phyloP scores from a whole-genome alignment of 2,113 vertebrate genomes.

The Porphyrio hochstetteri region DNA sequence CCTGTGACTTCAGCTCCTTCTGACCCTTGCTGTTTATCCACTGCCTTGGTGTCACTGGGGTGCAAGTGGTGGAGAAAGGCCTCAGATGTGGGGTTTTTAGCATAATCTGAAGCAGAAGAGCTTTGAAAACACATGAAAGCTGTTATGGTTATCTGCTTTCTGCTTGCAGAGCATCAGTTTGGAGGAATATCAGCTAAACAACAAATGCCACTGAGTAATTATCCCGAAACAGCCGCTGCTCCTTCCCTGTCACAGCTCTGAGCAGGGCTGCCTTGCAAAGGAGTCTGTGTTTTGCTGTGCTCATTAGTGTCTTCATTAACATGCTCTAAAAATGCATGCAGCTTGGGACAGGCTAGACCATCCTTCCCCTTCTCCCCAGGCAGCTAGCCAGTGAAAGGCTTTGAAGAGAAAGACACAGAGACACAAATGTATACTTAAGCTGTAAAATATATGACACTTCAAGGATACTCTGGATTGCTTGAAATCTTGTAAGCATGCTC shows the following conservation, averaged over 20 bases:
- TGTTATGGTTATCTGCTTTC: not conserved
- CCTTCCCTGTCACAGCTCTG: not conserved
- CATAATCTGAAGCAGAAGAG: not conserved
- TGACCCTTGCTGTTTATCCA: not conserved
- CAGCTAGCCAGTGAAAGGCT: constrained; percentile 58
- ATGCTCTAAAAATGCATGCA: not conserved
- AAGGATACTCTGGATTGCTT: constrained; percentile 64
- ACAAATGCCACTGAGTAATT: not conserved
- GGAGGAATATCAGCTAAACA: not conserved
- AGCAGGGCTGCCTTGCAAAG: not conserved
- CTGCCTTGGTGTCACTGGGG: not conserved
- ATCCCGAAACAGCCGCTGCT: not conserved
- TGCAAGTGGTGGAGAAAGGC: not conserved
- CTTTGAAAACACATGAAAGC: not conserved
- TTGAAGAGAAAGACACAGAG: constrained; percentile 40
- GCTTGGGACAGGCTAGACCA: not conserved
- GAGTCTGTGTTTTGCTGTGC: not conserved
- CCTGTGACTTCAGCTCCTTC: not conserved
- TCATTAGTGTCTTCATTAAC: not conserved
- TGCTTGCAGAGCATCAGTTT: not conserved
- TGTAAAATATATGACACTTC: constrained; percentile 66
- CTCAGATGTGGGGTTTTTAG: not conserved
- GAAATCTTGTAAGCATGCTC: constrained; percentile 43
- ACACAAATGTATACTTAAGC: constrained; percentile 56
- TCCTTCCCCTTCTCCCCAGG: constrained; percentile 41